phyloP scores from a whole-genome alignment of 2,797 vertebrate species.

The Pithecia hirsuta region DNA sequence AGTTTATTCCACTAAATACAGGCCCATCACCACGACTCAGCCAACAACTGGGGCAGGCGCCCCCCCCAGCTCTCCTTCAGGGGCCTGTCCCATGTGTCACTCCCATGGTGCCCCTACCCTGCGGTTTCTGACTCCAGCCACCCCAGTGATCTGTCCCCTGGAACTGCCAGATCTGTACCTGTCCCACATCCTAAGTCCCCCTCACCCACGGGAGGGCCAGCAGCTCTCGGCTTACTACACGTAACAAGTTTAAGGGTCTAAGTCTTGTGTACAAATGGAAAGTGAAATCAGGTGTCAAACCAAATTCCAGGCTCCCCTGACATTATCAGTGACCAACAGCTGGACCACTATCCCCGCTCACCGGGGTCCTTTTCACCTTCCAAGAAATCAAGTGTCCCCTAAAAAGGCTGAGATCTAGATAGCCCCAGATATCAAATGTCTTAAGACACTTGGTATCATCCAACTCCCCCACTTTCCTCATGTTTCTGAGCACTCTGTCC shows the following conservation, averaged over 20 bases:
- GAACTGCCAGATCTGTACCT: too few species aligned
- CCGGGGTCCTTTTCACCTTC: not conserved
- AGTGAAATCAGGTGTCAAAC: not conserved
- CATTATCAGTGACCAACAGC: not conserved
- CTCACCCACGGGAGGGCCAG: too few species aligned
- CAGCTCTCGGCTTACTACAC: too few species aligned
- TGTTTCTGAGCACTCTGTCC: not conserved
- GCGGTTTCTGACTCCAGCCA: not conserved
- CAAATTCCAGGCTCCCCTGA: not conserved
- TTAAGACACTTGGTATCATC: not conserved
- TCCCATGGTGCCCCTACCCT: not conserved
- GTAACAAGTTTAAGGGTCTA: not conserved
- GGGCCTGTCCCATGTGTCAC: not conserved
- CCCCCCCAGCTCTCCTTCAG: not conserved
- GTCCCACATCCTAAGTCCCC: not conserved
- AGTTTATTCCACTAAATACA: not conserved
- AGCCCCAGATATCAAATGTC: not conserved
- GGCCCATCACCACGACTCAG: not conserved
- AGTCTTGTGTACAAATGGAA: not conserved
- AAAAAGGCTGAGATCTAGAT: not conserved
- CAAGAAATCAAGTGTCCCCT: not conserved
- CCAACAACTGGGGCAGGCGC: not conserved
- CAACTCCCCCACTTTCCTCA: accelerated
- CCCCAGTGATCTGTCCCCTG: not conserved
- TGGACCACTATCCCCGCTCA: too few species aligned